phyloP scores from a whole-genome alignment of 2,888 invertebrate species.

The Tenthredo scrophulariae region DNA sequence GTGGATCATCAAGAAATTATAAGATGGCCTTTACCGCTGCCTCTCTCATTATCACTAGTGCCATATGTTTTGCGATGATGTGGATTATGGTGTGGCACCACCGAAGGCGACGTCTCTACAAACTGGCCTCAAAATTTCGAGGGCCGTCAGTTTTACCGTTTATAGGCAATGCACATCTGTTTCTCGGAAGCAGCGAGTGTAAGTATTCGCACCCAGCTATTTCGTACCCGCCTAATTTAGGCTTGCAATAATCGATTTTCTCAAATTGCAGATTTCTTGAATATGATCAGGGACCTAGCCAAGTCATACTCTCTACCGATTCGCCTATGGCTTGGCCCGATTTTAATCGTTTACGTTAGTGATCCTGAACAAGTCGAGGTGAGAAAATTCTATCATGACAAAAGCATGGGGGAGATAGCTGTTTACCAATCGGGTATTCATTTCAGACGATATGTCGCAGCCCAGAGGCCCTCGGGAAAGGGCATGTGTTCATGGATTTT shows the following conservation, averaged over 20 bases:
- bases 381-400: neutral
- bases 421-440: too few relatives aligned
- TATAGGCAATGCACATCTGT: neutral
- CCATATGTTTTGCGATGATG: neutral
- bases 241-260: too few relatives aligned
- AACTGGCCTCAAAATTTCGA: conserved; percentile 2
- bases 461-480: neutral
- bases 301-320: too few relatives aligned
- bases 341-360: conserved; percentile 60
- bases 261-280: too few relatives aligned
- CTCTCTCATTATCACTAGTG: too few relatives aligned
- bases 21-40: too few relatives aligned
- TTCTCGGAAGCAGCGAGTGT: neutral
- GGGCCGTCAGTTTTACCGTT: neutral
- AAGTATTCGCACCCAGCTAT: conserved; percentile 59
- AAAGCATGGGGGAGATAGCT: fast-evolving
- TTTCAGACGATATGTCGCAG: neutral
- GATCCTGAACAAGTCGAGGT: conserved; percentile 67
- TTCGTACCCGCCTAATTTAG: too few relatives aligned
- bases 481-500: too few relatives aligned
- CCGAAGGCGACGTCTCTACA: neutral
- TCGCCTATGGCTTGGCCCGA: conserved; percentile 65
- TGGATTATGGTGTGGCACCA: neutral
- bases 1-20: too few relatives aligned
- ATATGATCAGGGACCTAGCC: too few relatives aligned